Percentiles rank a stretch among this genome's conserved stretches.
phyloP scores from a whole-genome alignment of 2,797 vertebrate genomes.

The Microhierax caerulescens region DNA sequence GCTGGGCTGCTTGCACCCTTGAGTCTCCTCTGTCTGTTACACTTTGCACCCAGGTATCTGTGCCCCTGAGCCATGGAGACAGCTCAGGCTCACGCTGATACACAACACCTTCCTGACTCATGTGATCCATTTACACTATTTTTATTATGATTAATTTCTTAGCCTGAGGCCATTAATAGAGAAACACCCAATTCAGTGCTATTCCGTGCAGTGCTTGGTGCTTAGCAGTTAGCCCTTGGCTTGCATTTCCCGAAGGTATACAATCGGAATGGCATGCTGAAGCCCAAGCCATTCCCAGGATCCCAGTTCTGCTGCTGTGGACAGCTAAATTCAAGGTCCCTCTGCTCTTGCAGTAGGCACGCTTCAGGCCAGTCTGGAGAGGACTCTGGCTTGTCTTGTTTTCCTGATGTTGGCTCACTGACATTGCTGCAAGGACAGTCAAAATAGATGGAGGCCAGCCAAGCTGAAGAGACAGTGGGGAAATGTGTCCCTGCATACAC shows the following conservation, averaged over 20 bases:
- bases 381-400: neutral
- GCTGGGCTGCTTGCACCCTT: neutral
- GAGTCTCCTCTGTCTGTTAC: accelerated
- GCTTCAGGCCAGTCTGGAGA: neutral
- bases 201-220: neutral
- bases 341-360: neutral
- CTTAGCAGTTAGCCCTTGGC: neutral
- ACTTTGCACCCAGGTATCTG: neutral
- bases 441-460: neutral
- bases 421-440: neutral
- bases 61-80: neutral
- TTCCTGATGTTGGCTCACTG: neutral
- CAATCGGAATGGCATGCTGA: accelerated
- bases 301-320: neutral
- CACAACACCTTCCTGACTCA: neutral
- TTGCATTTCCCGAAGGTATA: neutral
- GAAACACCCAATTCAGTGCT: neutral
- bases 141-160: neutral
- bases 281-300: neutral
- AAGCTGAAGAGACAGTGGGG: neutral
- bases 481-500: neutral
- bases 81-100: neutral
- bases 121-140: neutral
- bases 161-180: neutral
- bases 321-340: neutral